Percentiles rank a stretch among this genome's conserved stretches.
phyloP scores from a whole-genome alignment of 2,797 vertebrate genomes.

The Helostoma temminkii region DNA sequence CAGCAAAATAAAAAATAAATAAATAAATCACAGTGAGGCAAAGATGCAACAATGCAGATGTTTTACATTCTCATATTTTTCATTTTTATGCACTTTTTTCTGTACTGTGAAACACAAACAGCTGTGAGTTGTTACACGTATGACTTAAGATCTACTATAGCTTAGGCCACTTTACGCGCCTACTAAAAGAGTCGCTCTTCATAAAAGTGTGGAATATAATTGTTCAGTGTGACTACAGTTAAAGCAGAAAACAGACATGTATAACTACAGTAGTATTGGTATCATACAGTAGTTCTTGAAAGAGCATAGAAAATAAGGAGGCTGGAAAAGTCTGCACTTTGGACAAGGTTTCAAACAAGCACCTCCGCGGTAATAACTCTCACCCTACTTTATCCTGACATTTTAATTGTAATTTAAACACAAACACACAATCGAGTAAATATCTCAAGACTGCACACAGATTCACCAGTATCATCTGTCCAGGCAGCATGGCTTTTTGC shows the following conservation, averaged over 20 bases:
- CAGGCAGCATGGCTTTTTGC: too few relatives aligned
- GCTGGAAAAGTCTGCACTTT: slow-evolving; percentile 3
- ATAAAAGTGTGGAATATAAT: slow-evolving; percentile 1
- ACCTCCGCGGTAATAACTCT: slow-evolving; percentile 1
- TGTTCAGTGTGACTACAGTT: neutral
- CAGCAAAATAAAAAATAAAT: slow-evolving; percentile 17
- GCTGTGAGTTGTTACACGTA: neutral
- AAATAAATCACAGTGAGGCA: slow-evolving; percentile 11
- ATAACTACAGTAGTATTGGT: slow-evolving; percentile 6
- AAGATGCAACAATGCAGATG: neutral
- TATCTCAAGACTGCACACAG: neutral
- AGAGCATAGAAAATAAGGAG: slow-evolving; percentile 14
- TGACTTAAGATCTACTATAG: neutral
- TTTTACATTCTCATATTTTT: neutral
- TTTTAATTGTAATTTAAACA: neutral
- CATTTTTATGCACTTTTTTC: neutral
- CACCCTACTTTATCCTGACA: neutral
- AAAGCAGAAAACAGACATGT: slow-evolving; percentile 11
- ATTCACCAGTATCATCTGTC: too few relatives aligned
- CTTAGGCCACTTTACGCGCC: neutral
- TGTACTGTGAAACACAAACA: neutral
- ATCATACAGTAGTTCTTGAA: slow-evolving; percentile 19
- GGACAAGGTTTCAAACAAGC: slow-evolving; percentile 12
- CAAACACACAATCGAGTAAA: neutral
- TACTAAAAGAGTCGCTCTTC: neutral